These are phyloP conservation scores for Drosophila pseudotakahashii DNA, from an alignment of 2,888 invertebrate species.

Conservation along the genomic window DNA sequence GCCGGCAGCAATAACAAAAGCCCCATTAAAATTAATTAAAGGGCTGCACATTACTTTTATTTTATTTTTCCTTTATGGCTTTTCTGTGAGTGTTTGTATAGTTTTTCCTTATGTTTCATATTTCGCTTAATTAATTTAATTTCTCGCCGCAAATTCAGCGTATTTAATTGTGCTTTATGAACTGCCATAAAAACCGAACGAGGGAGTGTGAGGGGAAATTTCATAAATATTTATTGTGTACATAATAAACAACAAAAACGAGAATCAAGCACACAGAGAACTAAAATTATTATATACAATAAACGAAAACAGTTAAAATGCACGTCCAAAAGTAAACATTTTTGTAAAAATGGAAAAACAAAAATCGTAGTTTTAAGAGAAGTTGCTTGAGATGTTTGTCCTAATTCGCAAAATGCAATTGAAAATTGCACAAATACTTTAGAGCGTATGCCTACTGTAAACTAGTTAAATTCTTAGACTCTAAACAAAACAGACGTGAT, in stretches of 20 bases:
- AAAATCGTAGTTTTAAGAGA: slow-evolving; percentile 38
- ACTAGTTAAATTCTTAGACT: slow-evolving; percentile 79
- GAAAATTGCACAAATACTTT: slow-evolving; percentile 72
- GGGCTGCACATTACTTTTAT: slow-evolving; percentile 67
- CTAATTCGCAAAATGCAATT: slow-evolving; percentile 72
- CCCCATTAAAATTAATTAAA: slow-evolving; percentile 80
- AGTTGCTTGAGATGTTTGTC: slow-evolving; percentile 63
- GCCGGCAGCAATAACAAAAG: slow-evolving; percentile 54
- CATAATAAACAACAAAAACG: slow-evolving; percentile 39
- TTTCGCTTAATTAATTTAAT: slow-evolving; percentile 77
- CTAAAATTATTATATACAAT: slow-evolving; percentile 58
- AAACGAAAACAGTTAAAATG: slow-evolving; percentile 60
- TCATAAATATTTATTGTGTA: slow-evolving; percentile 68
- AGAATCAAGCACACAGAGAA: slow-evolving; percentile 48
- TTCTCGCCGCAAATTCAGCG: slow-evolving; percentile 68
- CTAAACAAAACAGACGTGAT: slow-evolving; percentile 78
- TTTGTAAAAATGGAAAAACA: slow-evolving; percentile 38
- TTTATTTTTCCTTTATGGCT: slow-evolving; percentile 66
- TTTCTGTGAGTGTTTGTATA: slow-evolving; percentile 51
- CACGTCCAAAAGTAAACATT: slow-evolving; percentile 67
- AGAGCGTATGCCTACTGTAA: slow-evolving; percentile 59
- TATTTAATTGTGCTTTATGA: slow-evolving; percentile 79
- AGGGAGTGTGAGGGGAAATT: slow-evolving; percentile 51
- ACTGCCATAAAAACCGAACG: slow-evolving; percentile 76
- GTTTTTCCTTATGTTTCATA: slow-evolving; percentile 57